phyloP scores from a whole-genome alignment of 2,113 vertebrate species.

The Panthera tigris region DNA sequence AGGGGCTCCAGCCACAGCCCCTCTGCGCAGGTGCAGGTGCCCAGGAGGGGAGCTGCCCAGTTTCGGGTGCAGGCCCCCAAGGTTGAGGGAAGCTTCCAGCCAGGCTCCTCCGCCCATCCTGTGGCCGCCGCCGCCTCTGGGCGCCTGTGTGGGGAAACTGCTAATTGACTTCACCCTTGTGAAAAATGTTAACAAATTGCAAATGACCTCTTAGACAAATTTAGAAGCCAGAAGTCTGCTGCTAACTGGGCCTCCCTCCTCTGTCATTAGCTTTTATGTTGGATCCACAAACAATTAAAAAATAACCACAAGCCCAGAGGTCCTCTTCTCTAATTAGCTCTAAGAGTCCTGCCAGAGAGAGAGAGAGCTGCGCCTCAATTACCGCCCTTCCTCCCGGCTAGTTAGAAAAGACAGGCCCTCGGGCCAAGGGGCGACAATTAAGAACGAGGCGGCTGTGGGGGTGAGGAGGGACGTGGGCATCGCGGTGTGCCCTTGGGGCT shows the following conservation, averaged over 20 bases:
- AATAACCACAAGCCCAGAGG: constrained; percentile 79
- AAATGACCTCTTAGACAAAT: constrained; percentile 80
- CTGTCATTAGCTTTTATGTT: constrained; percentile 80
- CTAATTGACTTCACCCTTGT: constrained; percentile 83
- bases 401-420: constrained; percentile 80
- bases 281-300: constrained; percentile 87
- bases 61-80: constrained; percentile 8
- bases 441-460: constrained; percentile 27
- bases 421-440: constrained; percentile 84
- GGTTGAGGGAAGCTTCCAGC: background rate
- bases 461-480: constrained; percentile 43
- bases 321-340: constrained; percentile 84
- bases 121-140: rapidly evolving
- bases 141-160: rapidly evolving
- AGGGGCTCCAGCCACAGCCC: background rate
- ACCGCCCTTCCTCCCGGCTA: constrained; percentile 71
- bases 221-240: constrained; percentile 71
- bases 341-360: constrained; percentile 77
- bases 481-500: background rate
- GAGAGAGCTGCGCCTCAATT: constrained; percentile 79
- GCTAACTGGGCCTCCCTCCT: constrained; percentile 65
- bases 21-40: background rate
- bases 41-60: constrained; percentile 62
- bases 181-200: constrained; percentile 81
- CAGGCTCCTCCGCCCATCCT: background rate